Base-by-base conservation (phyloP, 2,113 vertebrate genomes). In the Cyrtonyx montezumae region DNA sequence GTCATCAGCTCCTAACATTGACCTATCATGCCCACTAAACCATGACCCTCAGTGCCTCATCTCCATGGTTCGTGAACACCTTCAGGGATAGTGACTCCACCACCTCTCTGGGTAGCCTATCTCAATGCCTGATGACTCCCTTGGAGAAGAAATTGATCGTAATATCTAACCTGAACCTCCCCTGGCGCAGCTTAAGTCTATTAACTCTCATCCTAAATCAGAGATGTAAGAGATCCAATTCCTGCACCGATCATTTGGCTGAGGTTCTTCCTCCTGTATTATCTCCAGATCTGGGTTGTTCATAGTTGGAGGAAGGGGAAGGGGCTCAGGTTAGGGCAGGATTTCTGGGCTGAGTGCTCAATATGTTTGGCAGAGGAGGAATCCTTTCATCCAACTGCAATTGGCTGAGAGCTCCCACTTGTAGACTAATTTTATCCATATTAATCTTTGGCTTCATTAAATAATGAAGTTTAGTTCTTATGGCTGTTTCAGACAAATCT, bases 401-500 rank as follows among this genome's bases (percentile, higher is more conserved):
- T 84, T 84, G 82, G 67, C 68, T 23, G 78, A 28, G 69, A 78
- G 51, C 74, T 78, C 48, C 74, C 30, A 21, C 74, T 87, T 68
- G 74, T 37, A 70, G 70, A 73, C 78, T 90, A 62, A 68, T 86
- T 87, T 93, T 81, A 48, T 51, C 77, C 2, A 0, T 76, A 71
- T 90, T 88, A 86, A 78, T 93, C 85, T 71, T 32, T 5, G 55
- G 87, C 69, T 94, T 92, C 74, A 51, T 88, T 88, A 91, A 93
- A 87, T 63, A 53, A 37, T 67, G 85, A 61, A 49, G 83, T 87
- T 92, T 70, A 84, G 88, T 81, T 93, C 80, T 84, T 79, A 67
- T 5, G 67, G 70, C 88, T 77, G 68, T 42, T 94, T 65, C 76
- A 71, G 93, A 28, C 93, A 93, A 78, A 95, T 93, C 93, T 93